Evolutionary conservation across 2,113 vertebrate genomes (phyloP).

Genomic region (Pedetes capensis): DNA sequence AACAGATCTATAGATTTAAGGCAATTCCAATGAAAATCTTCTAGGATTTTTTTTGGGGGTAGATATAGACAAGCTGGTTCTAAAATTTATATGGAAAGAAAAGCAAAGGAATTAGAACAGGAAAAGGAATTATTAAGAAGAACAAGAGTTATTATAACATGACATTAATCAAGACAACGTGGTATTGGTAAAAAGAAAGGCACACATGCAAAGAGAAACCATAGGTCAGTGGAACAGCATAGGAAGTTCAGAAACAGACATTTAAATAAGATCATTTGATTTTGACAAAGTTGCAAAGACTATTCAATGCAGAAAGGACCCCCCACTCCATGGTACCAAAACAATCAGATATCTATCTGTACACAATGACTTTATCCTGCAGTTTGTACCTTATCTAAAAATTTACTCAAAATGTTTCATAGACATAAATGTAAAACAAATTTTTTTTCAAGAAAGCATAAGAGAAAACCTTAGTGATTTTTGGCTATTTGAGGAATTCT

Average conservation of each 20-base stretch:
- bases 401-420: background rate
- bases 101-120: background rate
- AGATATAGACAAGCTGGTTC: background rate
- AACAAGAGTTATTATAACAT: slow-evolving; percentile 10
- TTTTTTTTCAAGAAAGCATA: background rate
- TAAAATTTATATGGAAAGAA: background rate
- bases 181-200: background rate
- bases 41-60: background rate
- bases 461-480: background rate
- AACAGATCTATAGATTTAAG: background rate
- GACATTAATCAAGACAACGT: background rate
- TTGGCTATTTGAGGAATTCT: background rate
- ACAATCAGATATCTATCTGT: background rate
- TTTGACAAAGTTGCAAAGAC: background rate
- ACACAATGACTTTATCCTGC: background rate
- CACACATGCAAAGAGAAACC: background rate
- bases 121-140: background rate
- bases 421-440: background rate
- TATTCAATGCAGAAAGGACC: background rate
- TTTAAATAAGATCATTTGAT: background rate
- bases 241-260: background rate
- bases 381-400: background rate
- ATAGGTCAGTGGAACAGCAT: background rate
- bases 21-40: background rate
- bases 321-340: background rate